Base-by-base conservation (phyloP, 1,140 invertebrate species). In the Pogonus chalceus region DNA sequence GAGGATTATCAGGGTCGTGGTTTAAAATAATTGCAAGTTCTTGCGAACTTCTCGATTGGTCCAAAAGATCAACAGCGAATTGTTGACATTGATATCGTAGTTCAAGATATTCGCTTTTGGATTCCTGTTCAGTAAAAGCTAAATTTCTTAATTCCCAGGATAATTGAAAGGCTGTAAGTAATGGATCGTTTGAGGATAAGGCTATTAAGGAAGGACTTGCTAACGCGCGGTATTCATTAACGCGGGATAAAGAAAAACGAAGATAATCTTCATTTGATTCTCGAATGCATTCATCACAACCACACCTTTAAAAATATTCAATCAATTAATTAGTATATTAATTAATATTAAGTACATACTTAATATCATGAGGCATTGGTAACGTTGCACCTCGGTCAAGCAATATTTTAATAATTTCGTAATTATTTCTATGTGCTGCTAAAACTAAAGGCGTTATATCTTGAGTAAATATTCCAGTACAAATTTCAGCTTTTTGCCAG, bases 1-100 rank as follows among this genome's bases (percentile, higher is more conserved):
- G 78, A 1, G 78, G 76, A 55, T 78, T 78, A 2, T 82, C 77
- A 0, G 87, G 86, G 67, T 91, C 86, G 54, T 90, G 83, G 67
- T 90, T 90, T n/a, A 96, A 74, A 50, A 96, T 87, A n/a, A 93
- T 87, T 54, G 90, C 88, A 57, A 96, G 68, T 70, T 97, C 94
- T 55, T 88, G 82, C 0, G 92, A 93, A 55, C 87, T 92, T 46
- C 92, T 72, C 0, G 90, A 89, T 72, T 96, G 90, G 59, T 92
- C 83, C 43, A 97, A 67, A 18, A 97, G 73, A 65, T 92, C 88
- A 1, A 93, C 90, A 0, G 92, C 91, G 64, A 96, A 96, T 66
- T 90, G 81, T 72, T 95, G 90, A 58, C 90, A 91, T 69, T 93
- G 88, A 37, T 78, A 76, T 7, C 90, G 74, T 21, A 96, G 74